phyloP scores from a whole-genome alignment of 2,797 vertebrate species.

The Enteromius trimaculatus region DNA sequence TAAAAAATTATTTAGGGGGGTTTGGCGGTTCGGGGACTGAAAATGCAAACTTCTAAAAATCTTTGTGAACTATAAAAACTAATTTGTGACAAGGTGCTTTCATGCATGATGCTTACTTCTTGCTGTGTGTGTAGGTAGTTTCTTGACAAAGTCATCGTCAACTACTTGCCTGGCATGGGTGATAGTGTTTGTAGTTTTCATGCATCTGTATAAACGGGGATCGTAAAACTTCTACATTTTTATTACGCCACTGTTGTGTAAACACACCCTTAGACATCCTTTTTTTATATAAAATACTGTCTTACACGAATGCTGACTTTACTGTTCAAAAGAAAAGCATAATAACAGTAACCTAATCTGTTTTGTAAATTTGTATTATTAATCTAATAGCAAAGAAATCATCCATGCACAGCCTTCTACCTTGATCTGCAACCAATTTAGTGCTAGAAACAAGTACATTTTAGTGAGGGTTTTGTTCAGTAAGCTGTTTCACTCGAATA shows the following conservation, averaged over 20 bases:
- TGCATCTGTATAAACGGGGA: too few relatives aligned
- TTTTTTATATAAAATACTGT: not conserved
- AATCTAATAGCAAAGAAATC: not conserved
- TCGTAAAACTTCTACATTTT: too few relatives aligned
- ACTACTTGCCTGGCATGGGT: not conserved
- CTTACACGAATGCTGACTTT: not conserved
- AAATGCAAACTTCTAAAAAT: not conserved
- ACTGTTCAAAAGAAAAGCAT: not conserved
- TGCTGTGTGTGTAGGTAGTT: not conserved
- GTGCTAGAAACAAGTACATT: not conserved
- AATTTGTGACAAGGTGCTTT: not conserved
- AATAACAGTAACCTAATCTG: not conserved
- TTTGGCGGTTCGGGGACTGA: not conserved
- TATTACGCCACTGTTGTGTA: too few relatives aligned
- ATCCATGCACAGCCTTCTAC: not conserved
- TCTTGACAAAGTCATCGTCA: too few relatives aligned
- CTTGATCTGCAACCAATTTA: not conserved
- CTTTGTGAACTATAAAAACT: not conserved
- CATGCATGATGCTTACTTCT: not conserved
- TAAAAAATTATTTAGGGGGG: not conserved
- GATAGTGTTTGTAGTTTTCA: not conserved
- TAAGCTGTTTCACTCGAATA: not conserved
- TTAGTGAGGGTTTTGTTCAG: not conserved
- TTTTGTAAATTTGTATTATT: not conserved
- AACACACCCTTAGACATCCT: too few relatives aligned